Percentiles rank a stretch among this genome's conserved stretches.
Conservation (phyloP, 2,113 vertebrate species). For the Aramus guarauna region DNA sequence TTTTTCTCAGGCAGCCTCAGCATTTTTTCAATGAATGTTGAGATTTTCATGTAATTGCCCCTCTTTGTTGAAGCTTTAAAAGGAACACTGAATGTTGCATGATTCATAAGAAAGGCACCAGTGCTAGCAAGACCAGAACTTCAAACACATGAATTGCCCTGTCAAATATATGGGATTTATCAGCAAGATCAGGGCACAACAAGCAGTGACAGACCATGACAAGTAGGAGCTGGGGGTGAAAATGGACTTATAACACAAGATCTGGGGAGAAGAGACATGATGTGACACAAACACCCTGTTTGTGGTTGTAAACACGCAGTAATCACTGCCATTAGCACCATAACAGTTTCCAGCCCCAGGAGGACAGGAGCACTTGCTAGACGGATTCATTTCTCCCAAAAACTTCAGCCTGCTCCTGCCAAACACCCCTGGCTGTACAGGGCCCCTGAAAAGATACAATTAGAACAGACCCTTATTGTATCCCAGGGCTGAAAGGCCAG, state of each 20-base stretch:
- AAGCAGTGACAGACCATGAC: not conserved
- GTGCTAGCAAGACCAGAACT: not conserved
- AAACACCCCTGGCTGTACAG: not conserved
- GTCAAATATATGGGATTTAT: not conserved
- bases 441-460: conserved; percentile 3
- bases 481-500: conserved; percentile 24
- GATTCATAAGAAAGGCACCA: conserved; percentile 7
- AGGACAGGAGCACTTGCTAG: not conserved
- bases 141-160: not conserved
- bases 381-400: not conserved
- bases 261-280: not conserved
- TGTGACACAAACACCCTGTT: not conserved
- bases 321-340: not conserved
- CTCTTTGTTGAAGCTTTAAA: not conserved
- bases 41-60: not conserved
- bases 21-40: not conserved
- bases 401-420: not conserved
- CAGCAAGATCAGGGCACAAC: not conserved
- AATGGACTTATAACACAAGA: not conserved
- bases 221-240: not conserved
- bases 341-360: not conserved
- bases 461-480: conserved; percentile 53
- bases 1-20: not conserved
- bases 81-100: not conserved
- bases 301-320: not conserved